Evolutionary conservation across 2,113 vertebrate genomes (phyloP).

Genomic region (Notarius quadriscutis): DNA sequence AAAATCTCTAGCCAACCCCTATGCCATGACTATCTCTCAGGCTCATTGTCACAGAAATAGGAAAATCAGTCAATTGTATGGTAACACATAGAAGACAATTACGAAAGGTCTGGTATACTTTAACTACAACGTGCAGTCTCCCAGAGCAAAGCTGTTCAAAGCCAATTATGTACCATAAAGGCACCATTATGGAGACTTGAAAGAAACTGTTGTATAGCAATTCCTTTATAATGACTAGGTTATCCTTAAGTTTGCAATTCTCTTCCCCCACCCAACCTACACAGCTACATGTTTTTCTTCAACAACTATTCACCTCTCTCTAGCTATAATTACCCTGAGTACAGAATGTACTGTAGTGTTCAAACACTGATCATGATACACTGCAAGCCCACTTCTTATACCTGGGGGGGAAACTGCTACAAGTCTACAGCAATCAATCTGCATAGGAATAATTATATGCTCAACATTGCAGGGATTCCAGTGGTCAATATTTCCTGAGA

Average conservation of each 20-base stretch:
- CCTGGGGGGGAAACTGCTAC: neutral
- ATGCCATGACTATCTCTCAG: neutral
- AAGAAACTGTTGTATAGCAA: neutral
- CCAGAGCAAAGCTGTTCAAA: neutral
- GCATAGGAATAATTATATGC: slow-evolving; percentile 3
- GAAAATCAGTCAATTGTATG: neutral
- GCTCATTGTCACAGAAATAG: neutral
- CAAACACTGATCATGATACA: slow-evolving; percentile 6
- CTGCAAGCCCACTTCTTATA: slow-evolving; percentile 5
- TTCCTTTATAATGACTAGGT: slow-evolving; percentile 22
- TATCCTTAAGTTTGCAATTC: slow-evolving; percentile 11
- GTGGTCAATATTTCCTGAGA: slow-evolving; percentile 5
- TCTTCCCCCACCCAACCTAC: slow-evolving; percentile 22
- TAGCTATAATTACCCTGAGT: slow-evolving; percentile 29
- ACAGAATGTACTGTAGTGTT: slow-evolving; percentile 6
- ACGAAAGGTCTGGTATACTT: neutral
- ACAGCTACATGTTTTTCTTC: slow-evolving; percentile 23
- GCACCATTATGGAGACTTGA: neutral
- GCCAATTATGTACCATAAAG: slow-evolving; percentile 11
- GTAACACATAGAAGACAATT: neutral
- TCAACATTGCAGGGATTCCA: slow-evolving; percentile 1
- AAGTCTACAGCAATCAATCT: neutral
- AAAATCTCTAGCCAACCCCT: neutral
- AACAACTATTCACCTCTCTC: slow-evolving; percentile 2
- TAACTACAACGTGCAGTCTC: neutral